Conservation (phyloP, 2,888 invertebrate species). For the Pristionchus mayeri region DNA sequence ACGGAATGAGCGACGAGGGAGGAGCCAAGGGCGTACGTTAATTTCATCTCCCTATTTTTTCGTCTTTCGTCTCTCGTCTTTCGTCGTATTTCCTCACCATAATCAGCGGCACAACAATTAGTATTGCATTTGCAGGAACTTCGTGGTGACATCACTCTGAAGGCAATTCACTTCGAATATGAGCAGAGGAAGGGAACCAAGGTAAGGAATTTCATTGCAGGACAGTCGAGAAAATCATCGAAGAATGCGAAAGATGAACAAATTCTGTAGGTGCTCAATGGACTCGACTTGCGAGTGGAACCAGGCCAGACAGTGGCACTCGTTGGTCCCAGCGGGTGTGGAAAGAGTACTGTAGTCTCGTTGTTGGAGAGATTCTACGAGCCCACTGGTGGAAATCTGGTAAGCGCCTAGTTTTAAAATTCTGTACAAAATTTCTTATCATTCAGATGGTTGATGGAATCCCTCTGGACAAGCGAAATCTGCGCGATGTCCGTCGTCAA, state of each 20-base stretch:
- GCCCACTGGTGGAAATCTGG: not conserved
- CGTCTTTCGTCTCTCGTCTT: too few relatives aligned
- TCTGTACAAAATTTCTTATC: not conserved
- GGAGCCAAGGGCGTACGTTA: not conserved
- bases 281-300: not conserved
- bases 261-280: not conserved
- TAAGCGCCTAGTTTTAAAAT: not conserved
- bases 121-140: not conserved
- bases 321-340: slow-evolving; percentile 5
- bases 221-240: not conserved
- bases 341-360: slow-evolving; percentile 2
- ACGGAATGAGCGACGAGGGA: slow-evolving; percentile 54
- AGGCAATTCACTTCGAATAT: not conserved
- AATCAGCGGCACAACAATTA: too few relatives aligned
- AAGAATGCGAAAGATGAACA: not conserved
- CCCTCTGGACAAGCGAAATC: not conserved
- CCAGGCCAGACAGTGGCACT: slow-evolving; percentile 2
- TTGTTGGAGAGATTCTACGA: slow-evolving; percentile 20
- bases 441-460: not conserved
- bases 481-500: not conserved
- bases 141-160: not conserved
- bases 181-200: not conserved
- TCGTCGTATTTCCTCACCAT: too few relatives aligned
- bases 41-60: too few relatives aligned
- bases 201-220: not conserved